phyloP scores from a whole-genome alignment of 2,888 invertebrate species.

The Cheilosia variabilis region DNA sequence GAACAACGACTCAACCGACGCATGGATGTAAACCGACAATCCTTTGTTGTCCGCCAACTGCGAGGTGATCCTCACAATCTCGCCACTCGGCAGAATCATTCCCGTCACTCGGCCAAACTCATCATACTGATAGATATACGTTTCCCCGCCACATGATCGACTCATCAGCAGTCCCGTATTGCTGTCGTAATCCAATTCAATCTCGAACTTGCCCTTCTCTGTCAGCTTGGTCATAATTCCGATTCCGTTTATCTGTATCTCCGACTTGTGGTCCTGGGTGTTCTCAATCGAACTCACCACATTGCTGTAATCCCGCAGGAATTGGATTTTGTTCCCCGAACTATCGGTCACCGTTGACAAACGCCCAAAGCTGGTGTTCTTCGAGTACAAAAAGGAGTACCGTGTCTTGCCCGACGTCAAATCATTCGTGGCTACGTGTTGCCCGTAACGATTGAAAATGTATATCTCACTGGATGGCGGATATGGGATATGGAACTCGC shows the following conservation, averaged over 20 bases:
- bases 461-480: conserved; percentile 97
- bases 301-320: conserved; percentile 95
- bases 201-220: conserved; percentile 94
- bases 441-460: conserved; percentile 97
- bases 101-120: conserved; percentile 93
- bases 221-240: conserved; percentile 94
- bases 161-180: conserved; percentile 94
- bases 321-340: conserved; percentile 95
- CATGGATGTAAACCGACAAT: conserved; percentile 89
- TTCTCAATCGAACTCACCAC: conserved; percentile 97
- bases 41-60: conserved; percentile 91
- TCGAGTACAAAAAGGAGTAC: conserved; percentile 98
- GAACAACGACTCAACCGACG: conserved; percentile 85
- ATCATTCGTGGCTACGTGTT: conserved; percentile 97
- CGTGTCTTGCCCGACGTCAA: conserved; percentile 96
- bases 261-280: conserved; percentile 96
- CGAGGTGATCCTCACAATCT: conserved; percentile 91
- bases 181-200: conserved; percentile 95
- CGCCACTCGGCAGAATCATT: conserved; percentile 95
- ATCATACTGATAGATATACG: conserved; percentile 96
- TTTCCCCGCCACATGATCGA: conserved; percentile 92
- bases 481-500: conserved; percentile 96
- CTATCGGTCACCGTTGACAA: conserved; percentile 96
- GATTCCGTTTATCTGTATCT: conserved; percentile 95
- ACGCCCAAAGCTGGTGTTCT: conserved; percentile 97